A percentile compares a stretch with the other conserved stretches of the same genome.
These are phyloP conservation scores for Cephalopterus ornatus DNA, from an alignment of 2,113 vertebrate species.

Conservation along the genomic window DNA sequence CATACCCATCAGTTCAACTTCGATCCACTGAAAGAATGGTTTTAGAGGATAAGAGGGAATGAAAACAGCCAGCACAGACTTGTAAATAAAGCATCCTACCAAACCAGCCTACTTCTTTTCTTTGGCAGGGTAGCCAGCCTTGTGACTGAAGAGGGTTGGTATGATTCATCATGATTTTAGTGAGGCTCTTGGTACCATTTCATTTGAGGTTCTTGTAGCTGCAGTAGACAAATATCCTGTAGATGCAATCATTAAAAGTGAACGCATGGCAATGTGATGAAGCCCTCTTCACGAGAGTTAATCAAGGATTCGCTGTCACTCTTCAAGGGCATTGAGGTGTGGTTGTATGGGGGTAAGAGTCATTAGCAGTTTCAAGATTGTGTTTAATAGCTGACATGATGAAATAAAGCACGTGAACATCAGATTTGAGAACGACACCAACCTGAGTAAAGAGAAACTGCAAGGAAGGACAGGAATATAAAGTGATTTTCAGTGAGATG, in stretches of 20 bases:
- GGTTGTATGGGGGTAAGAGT: background rate
- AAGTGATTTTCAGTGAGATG: background rate
- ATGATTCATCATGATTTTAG: conserved; percentile 12
- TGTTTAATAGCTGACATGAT: background rate
- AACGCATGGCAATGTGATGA: background rate
- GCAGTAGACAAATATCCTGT: background rate
- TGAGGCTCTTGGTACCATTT: background rate
- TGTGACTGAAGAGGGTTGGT: background rate
- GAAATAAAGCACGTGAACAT: background rate
- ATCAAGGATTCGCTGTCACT: background rate
- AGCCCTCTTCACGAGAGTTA: background rate
- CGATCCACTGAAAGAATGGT: background rate
- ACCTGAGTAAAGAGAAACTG: background rate
- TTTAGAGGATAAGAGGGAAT: background rate
- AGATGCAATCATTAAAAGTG: background rate
- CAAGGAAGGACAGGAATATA: background rate
- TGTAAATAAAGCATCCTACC: conserved; percentile 3
- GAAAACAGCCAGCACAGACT: background rate
- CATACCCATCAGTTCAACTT: background rate
- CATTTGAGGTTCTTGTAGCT: background rate
- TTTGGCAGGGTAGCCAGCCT: background rate
- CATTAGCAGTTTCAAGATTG: background rate
- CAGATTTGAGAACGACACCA: background rate
- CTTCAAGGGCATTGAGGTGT: background rate
- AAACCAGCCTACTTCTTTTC: background rate